phyloP scores from a whole-genome alignment of 2,797 vertebrate genomes.

The Amniataba percoides region DNA sequence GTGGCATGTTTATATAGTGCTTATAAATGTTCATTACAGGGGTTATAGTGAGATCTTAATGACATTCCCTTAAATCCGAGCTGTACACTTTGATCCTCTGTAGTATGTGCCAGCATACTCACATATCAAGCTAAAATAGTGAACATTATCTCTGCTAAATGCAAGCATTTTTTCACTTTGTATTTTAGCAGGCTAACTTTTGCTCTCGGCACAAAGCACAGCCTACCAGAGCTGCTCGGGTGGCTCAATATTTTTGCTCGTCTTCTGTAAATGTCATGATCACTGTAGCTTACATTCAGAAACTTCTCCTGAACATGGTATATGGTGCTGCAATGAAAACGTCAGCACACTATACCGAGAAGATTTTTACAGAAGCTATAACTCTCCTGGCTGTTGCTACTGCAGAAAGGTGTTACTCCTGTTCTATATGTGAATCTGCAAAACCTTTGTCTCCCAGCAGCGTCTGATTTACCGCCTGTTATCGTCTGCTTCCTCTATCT shows the following conservation, averaged over 20 bases:
- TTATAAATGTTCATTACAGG: background rate
- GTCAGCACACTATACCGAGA: constrained; percentile 39
- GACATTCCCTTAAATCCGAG: background rate
- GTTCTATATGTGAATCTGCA: constrained; percentile 55
- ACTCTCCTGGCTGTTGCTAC: constrained; percentile 53
- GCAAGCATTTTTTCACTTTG: background rate
- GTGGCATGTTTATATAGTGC: background rate
- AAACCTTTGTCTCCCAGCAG: constrained; percentile 50
- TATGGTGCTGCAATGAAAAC: constrained; percentile 48
- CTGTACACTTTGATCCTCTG: background rate
- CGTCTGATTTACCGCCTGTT: constrained; percentile 71
- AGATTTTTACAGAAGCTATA: constrained; percentile 51
- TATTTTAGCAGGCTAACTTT: background rate
- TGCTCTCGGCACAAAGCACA: background rate
- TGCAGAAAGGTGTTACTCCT: constrained; percentile 63
- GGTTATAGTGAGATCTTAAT: background rate
- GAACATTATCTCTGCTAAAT: background rate
- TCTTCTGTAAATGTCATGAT: constrained; percentile 15
- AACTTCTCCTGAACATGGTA: constrained; percentile 9
- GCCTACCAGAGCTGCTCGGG: background rate
- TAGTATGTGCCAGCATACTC: background rate
- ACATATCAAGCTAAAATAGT: background rate
- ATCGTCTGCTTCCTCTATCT: constrained; percentile 71
- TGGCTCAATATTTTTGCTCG: constrained; percentile 3
- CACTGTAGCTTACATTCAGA: constrained; percentile 14